These are phyloP conservation scores for Channa striata DNA, from an alignment of 2,797 vertebrate species.

Conservation along the genomic window DNA sequence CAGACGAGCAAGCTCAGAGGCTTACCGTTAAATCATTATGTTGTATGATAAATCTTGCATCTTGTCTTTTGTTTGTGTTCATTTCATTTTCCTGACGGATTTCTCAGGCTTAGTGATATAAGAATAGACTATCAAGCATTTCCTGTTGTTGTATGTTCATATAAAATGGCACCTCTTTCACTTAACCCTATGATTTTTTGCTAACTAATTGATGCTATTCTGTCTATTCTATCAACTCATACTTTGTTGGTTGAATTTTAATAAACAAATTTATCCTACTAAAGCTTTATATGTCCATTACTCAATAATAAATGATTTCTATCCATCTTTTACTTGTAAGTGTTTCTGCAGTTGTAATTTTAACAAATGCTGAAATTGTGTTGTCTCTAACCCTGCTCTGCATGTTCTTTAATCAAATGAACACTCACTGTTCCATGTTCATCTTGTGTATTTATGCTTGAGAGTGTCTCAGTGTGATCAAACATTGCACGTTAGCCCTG, in stretches of 20 bases:
- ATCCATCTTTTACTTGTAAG: not conserved
- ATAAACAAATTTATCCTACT: too few relatives aligned
- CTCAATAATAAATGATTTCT: too few relatives aligned
- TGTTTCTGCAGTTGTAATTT: slow-evolving; percentile 9
- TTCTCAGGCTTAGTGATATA: not conserved
- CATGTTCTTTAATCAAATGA: slow-evolving; percentile 65
- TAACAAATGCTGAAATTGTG: slow-evolving; percentile 16
- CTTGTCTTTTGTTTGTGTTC: not conserved
- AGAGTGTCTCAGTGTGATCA: slow-evolving; percentile 69
- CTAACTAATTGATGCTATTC: too few relatives aligned
- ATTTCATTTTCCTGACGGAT: not conserved
- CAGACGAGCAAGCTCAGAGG: not conserved
- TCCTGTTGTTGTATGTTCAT: too few relatives aligned
- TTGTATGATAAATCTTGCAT: not conserved
- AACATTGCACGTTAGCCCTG: slow-evolving; percentile 47
- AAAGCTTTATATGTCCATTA: too few relatives aligned
- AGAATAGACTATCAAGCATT: too few relatives aligned
- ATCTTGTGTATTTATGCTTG: slow-evolving; percentile 46
- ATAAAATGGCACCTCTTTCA: too few relatives aligned
- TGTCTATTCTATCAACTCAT: not conserved
- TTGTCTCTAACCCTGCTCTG: slow-evolving; percentile 27
- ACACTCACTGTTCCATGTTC: slow-evolving; percentile 46
- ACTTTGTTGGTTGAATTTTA: not conserved
- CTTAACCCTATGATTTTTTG: too few relatives aligned
- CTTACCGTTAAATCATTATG: not conserved